Conservation (phyloP, 2,888 invertebrate species). For the Cryptocephalus moraei region DNA sequence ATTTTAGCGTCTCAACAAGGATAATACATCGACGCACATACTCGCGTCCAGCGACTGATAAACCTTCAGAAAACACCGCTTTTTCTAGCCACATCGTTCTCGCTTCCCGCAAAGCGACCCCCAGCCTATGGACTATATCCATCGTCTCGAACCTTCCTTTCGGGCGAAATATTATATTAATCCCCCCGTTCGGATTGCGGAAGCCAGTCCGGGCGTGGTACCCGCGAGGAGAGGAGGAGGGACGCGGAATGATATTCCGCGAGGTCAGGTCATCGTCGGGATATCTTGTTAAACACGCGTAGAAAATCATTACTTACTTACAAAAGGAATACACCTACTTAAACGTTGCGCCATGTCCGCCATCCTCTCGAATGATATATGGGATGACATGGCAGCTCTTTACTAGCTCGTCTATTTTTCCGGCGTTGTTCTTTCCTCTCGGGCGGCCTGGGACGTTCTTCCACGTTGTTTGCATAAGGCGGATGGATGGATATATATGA, state of each 20-base stretch:
- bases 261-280: conserved; percentile 15
- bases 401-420: neutral
- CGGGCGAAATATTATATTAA: too few species aligned
- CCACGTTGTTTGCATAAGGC: neutral
- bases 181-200: conserved; percentile 21
- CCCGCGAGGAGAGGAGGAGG: conserved; percentile 17
- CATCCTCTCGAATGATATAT: conserved; percentile 6
- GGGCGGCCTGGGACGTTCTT: neutral
- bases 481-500: too few species aligned
- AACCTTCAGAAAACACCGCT: too few species aligned
- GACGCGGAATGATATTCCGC: conserved; percentile 18
- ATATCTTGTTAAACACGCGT: conserved; percentile 16
- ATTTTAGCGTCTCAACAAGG: too few species aligned
- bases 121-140: too few species aligned
- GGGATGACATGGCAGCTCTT: neutral
- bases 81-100: too few species aligned
- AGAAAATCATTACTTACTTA: conserved; percentile 16
- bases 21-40: too few species aligned
- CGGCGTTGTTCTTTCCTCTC: neutral
- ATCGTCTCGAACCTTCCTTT: too few species aligned
- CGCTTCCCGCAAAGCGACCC: too few species aligned
- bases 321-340: conserved; percentile 16
- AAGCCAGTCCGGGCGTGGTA: conserved; percentile 24
- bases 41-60: too few species aligned
- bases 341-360: conserved; percentile 6